These are phyloP conservation scores for Rhopalosiphum padi DNA, from an alignment of 1,140 invertebrate species.

Conservation along the genomic window DNA sequence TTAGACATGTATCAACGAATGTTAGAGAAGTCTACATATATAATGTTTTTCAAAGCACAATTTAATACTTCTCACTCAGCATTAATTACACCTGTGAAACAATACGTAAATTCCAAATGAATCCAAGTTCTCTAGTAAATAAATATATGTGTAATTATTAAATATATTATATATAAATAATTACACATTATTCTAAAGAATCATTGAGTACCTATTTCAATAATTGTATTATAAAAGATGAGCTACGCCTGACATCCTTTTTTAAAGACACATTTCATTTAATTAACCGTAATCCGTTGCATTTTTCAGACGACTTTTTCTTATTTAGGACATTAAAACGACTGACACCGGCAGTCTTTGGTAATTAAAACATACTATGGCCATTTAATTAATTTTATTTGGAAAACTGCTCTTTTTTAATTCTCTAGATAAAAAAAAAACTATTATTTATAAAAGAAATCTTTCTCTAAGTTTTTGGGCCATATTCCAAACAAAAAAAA, in stretches of 20 bases:
- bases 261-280: constrained; percentile 11
- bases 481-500: neutral
- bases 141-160: neutral
- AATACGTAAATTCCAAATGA: neutral
- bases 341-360: constrained; percentile 45
- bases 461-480: neutral
- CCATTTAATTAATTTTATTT: constrained; percentile 52
- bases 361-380: constrained; percentile 46
- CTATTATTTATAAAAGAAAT: constrained; percentile 24
- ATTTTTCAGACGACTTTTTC: neutral
- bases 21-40: neutral
- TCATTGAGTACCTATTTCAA: neutral
- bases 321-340: constrained; percentile 38
- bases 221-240: neutral
- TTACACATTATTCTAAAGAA: neutral
- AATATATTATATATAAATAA: neutral
- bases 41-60: neutral
- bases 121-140: neutral
- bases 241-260: neutral
- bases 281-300: constrained; percentile 36
- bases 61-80: no score
- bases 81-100: neutral
- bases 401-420: constrained; percentile 19
- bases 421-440: neutral
- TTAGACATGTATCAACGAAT: neutral